A percentile compares a stretch with the other conserved stretches of the same genome.
Evolutionary conservation across 2,797 vertebrate genomes (phyloP).

Genomic region (Ctenochaetus hawaiiensis): DNA sequence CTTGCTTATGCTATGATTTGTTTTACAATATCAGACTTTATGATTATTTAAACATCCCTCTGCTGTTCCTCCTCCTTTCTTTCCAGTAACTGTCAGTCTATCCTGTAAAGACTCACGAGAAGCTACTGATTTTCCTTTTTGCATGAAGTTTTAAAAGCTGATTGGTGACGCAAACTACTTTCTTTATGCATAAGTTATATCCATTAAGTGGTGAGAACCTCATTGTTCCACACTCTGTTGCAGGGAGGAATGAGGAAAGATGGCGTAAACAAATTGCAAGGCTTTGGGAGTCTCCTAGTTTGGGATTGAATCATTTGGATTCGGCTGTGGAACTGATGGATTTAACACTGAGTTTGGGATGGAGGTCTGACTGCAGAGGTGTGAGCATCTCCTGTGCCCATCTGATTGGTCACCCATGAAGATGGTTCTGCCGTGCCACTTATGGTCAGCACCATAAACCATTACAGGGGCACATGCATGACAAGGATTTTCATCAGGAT

Average conservation of each 20-base stretch:
- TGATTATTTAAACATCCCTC: constrained; percentile 15
- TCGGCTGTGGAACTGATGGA: constrained; percentile 79
- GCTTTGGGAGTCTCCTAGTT: constrained; percentile 52
- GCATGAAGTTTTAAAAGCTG: constrained; percentile 53
- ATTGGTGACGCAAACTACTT: constrained; percentile 51
- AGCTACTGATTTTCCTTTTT: constrained; percentile 18
- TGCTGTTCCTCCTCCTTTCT: not conserved
- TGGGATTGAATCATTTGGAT: constrained; percentile 78
- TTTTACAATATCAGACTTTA: constrained; percentile 10
- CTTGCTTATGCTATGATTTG: constrained; percentile 3
- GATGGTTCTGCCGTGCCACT: constrained; percentile 41
- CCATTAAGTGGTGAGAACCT: constrained; percentile 39
- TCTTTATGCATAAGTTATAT: constrained; percentile 33
- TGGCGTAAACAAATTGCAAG: constrained; percentile 37
- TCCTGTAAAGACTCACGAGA: constrained; percentile 46
- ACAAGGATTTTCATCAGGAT: constrained; percentile 78
- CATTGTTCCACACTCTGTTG: constrained; percentile 43
- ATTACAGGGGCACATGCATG: constrained; percentile 62
- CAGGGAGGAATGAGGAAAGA: constrained; percentile 28
- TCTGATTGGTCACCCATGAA: constrained; percentile 61
- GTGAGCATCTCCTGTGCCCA: constrained; percentile 42
- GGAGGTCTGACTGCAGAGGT: constrained; percentile 41
- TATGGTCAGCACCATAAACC: constrained; percentile 71
- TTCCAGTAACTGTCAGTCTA: constrained; percentile 17
- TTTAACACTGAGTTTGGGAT: constrained; percentile 61